Base-by-base conservation (phyloP, 2,888 invertebrate genomes). In the Oasisia sp. region DNA sequence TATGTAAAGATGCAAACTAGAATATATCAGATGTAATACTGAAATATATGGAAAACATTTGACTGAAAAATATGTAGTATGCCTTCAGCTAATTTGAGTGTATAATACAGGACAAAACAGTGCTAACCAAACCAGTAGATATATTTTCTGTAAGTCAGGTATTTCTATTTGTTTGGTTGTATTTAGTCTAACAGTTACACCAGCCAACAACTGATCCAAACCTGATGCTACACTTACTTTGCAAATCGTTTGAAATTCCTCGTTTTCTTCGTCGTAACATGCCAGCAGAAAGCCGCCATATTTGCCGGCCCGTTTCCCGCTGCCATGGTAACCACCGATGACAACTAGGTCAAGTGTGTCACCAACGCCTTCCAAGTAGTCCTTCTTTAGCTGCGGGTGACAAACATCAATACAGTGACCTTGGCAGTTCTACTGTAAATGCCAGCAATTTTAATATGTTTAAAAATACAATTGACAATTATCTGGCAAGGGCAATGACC, bases 261-360 rank as follows among this genome's bases (percentile, higher is more conserved):
- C 99, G 95, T 97, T 97, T 92, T 98, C 97, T 19, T 97, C 97
- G 96, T 99, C 99, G 96, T 98, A 98, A 96, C 99, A 99, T 0
- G 98, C 99, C 92, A 99, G 97, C 93, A 99, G 97, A 96, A 99
- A 99, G 12, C 99, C 99, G 19, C 99, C 99, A 96, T 98, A 99
- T 19, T 97, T 97, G 2, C 99, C 99, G 0, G 99, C 98, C 91
- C 99, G 97, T 96, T 98, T 98, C 32, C 99, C 99, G 94, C 98
- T 98, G 0, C 99, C 99, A 92, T 97, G 96, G 97, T 98, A 99
- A 0, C 98, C 99, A 91, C 99, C 99, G 93, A 99, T 97, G 0
- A 99, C 99, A 0, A 99, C 99, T 91, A 98, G 97, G 97, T 99
- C 99, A 74, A 99, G 96, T 0, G 99, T 99, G 97, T 99, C 99